Evolutionary conservation across 2,113 vertebrate species (phyloP).

Genomic region (Gobiocypris rarus): DNA sequence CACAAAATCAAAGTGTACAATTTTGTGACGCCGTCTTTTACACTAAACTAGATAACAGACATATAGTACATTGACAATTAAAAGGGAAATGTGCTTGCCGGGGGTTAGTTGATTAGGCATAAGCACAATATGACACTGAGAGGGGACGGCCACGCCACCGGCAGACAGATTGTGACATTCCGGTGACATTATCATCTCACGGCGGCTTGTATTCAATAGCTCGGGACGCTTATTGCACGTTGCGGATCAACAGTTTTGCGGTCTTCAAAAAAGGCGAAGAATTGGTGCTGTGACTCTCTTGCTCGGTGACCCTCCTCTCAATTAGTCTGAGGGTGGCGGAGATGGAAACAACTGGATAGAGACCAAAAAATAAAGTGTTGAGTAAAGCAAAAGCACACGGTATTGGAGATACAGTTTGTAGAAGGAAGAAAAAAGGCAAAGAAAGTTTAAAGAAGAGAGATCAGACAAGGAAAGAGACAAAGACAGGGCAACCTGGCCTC

Average conservation of each 20-base stretch:
- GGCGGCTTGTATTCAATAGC: slow-evolving; percentile 73
- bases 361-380: slow-evolving; percentile 30
- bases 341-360: neutral
- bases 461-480: slow-evolving; percentile 24
- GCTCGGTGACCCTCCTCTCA: slow-evolving; percentile 67
- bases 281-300: slow-evolving; percentile 77
- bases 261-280: slow-evolving; percentile 74
- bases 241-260: slow-evolving; percentile 80
- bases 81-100: slow-evolving; percentile 65
- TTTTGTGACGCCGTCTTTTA: slow-evolving; percentile 50
- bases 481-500: slow-evolving; percentile 16
- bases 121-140: slow-evolving; percentile 65
- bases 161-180: slow-evolving; percentile 78
- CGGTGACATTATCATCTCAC: slow-evolving; percentile 74
- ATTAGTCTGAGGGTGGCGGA: slow-evolving; percentile 7
- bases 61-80: slow-evolving; percentile 60
- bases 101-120: slow-evolving; percentile 71
- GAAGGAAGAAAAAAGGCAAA: neutral
- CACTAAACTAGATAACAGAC: slow-evolving; percentile 69
- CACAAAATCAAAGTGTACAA: slow-evolving; percentile 30
- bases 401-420: neutral
- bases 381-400: slow-evolving; percentile 25
- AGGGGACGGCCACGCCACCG: slow-evolving; percentile 65
- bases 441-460: slow-evolving; percentile 11
- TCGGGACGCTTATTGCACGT: slow-evolving; percentile 75